Evolutionary conservation across 2,888 invertebrate species (phyloP).

Genomic region (Lathronympha strigana): DNA sequence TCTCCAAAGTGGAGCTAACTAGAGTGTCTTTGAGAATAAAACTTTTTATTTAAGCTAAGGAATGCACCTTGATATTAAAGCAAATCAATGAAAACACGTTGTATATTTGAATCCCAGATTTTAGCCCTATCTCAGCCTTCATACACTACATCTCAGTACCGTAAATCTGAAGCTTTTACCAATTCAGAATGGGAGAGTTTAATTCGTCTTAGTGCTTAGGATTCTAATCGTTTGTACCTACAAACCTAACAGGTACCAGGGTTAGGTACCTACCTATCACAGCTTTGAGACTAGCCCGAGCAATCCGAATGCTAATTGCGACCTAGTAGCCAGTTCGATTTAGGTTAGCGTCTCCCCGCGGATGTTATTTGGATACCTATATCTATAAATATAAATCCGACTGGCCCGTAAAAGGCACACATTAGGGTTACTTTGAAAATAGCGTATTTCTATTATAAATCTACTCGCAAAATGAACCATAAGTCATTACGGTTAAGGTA

Average conservation of each 20-base stretch:
- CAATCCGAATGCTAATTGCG: constrained; percentile 23
- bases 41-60: too few species aligned
- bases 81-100: too few species aligned
- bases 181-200: too few species aligned
- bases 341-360: constrained; percentile 22
- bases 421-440: background rate
- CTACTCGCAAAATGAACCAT: background rate
- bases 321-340: constrained; percentile 28
- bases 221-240: background rate
- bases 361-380: constrained; percentile 29
- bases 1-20: too few species aligned
- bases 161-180: too few species aligned
- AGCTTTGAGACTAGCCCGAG: background rate
- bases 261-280: background rate
- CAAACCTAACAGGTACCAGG: too few species aligned
- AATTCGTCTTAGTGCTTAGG: background rate
- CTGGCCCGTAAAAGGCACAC: constrained; percentile 8
- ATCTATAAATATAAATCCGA: constrained; percentile 11
- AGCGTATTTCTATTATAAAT: background rate
- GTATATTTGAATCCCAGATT: too few species aligned
- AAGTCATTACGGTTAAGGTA: background rate
- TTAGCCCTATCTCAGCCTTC: too few species aligned
- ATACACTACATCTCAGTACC: too few species aligned
- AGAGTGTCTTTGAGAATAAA: too few species aligned
- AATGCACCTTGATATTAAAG: too few species aligned